phyloP scores from a whole-genome alignment of 2,113 vertebrate genomes.

The Verasper variegatus region DNA sequence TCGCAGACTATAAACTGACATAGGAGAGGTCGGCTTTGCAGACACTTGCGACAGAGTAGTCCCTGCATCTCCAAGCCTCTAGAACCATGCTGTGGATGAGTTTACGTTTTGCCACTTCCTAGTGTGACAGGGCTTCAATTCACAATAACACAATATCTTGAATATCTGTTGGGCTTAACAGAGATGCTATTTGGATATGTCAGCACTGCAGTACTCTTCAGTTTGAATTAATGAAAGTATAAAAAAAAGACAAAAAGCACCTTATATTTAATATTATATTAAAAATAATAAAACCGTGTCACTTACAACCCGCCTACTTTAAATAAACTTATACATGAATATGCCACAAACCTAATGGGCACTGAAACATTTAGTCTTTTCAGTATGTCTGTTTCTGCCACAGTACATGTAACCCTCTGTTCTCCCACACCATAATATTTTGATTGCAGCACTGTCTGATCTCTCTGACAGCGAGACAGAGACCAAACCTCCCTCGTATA shows the following conservation, averaged over 20 bases:
- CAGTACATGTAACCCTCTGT: not conserved
- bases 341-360: not conserved
- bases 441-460: not conserved
- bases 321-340: not conserved
- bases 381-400: not conserved
- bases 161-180: constrained; percentile 28
- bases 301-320: not conserved
- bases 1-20: not conserved
- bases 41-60: too few species aligned
- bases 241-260: not conserved
- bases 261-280: not conserved
- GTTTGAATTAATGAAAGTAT: constrained; percentile 13
- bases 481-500: not conserved
- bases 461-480: not conserved
- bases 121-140: not conserved
- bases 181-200: constrained; percentile 5
- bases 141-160: not conserved
- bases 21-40: too few species aligned
- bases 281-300: not conserved
- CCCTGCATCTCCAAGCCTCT: not conserved
- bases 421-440: not conserved
- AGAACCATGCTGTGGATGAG: not conserved
- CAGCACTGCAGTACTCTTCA: not conserved
- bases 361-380: not conserved
- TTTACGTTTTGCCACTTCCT: not conserved